A percentile compares a stretch with the other conserved stretches of the same genome.
Conservation (phyloP, 2,888 invertebrate species). For the Lypha dubia region DNA sequence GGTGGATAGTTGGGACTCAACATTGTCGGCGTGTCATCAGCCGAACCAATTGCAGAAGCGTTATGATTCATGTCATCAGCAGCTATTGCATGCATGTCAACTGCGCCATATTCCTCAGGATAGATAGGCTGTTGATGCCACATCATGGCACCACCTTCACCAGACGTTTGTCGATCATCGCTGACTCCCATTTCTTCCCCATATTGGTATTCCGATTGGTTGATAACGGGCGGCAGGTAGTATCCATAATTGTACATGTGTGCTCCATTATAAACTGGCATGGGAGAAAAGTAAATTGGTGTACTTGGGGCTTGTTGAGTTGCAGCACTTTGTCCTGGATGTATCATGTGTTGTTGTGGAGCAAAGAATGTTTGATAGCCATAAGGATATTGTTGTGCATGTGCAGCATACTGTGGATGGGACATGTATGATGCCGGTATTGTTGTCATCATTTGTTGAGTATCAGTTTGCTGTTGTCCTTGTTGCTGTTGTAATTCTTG, state of each 20-base stretch:
- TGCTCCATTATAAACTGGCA: constrained; percentile 78
- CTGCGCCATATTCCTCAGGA: constrained; percentile 79
- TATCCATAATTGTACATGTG: constrained; percentile 79
- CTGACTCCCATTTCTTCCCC: constrained; percentile 76
- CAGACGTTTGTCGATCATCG: constrained; percentile 77
- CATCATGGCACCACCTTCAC: constrained; percentile 73
- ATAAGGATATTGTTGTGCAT: constrained; percentile 76
- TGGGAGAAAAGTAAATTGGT: constrained; percentile 79
- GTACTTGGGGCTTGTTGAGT: constrained; percentile 82
- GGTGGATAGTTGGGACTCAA: constrained; percentile 81
- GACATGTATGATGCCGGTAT: constrained; percentile 71
- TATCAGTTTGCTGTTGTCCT: constrained; percentile 73
- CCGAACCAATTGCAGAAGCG: constrained; percentile 79
- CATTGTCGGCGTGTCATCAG: constrained; percentile 81
- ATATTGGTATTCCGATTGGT: constrained; percentile 80
- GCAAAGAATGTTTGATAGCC: constrained; percentile 79
- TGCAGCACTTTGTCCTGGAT: constrained; percentile 78
- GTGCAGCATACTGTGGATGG: constrained; percentile 76
- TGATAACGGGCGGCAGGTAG: constrained; percentile 77
- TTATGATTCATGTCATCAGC: constrained; percentile 82
- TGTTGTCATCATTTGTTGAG: constrained; percentile 74
- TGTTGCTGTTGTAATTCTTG: constrained; percentile 73
- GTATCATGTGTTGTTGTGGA: constrained; percentile 78
- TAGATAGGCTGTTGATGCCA: constrained; percentile 81
- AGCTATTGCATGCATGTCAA: constrained; percentile 75